Percentiles rank a stretch among this genome's conserved stretches.
Conservation (phyloP, 2,113 vertebrate species). For the Hepsetus odoe region DNA sequence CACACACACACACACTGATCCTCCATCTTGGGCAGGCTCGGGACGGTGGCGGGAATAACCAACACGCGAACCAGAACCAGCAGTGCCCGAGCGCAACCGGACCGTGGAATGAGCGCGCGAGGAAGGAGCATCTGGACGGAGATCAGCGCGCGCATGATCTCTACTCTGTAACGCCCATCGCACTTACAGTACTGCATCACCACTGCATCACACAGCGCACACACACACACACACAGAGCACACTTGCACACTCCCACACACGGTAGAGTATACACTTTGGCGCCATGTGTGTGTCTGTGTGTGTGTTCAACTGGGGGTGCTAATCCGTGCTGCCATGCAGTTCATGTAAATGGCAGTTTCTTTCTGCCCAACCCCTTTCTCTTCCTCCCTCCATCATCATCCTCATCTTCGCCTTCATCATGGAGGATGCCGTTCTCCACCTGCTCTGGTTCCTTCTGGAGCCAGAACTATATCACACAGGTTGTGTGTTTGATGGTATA, state of each 20-base stretch:
- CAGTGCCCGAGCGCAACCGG: neutral
- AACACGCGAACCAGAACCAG: neutral
- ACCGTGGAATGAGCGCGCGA: neutral
- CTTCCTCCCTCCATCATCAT: slow-evolving; percentile 31
- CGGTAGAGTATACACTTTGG: too few species aligned
- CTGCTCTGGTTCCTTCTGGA: slow-evolving; percentile 3
- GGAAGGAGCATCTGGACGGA: neutral
- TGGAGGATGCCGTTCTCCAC: slow-evolving; percentile 67
- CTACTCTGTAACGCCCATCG: neutral
- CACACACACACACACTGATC: neutral
- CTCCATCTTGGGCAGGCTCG: slow-evolving; percentile 74
- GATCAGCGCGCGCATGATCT: neutral
- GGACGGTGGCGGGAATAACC: slow-evolving; percentile 52
- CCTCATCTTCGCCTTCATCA: slow-evolving; percentile 50
- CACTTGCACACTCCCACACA: too few species aligned
- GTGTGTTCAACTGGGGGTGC: slow-evolving; percentile 22
- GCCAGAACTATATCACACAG: slow-evolving; percentile 54
- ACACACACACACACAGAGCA: too few species aligned
- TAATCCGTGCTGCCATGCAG: slow-evolving; percentile 45
- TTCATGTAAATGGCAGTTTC: slow-evolving; percentile 8
- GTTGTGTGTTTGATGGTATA: slow-evolving; percentile 26
- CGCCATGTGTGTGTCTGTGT: too few species aligned
- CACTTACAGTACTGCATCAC: neutral
- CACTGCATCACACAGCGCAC: neutral
- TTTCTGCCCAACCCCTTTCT: slow-evolving; percentile 36